phyloP scores from a whole-genome alignment of 2,113 vertebrate species.

The Corvus hawaiiensis region DNA sequence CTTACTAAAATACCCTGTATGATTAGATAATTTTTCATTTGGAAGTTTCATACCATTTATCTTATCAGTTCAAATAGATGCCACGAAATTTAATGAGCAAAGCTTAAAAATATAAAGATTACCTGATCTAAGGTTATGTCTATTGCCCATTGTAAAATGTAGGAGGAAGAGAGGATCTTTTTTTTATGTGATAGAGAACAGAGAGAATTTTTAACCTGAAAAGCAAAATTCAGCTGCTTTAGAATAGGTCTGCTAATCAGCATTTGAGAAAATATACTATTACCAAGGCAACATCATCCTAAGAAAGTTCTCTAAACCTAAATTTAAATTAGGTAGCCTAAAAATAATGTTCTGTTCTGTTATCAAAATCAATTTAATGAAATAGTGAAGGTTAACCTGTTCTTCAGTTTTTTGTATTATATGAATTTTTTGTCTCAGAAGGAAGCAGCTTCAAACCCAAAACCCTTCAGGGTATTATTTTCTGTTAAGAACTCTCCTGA shows the following conservation, averaged over 20 bases:
- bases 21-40: neutral
- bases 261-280: neutral
- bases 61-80: slow-evolving; percentile 31
- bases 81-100: slow-evolving; percentile 18
- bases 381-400: neutral
- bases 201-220: slow-evolving; percentile 9
- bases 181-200: neutral
- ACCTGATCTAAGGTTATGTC: neutral
- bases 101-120: neutral
- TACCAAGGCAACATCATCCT: neutral
- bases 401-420: neutral
- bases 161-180: neutral
- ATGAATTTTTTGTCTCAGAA: neutral
- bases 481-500: neutral
- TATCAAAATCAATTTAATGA: neutral
- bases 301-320: neutral
- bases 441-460: neutral
- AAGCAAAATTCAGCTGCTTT: neutral
- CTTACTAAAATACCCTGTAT: neutral
- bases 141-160: neutral
- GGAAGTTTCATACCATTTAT: neutral
- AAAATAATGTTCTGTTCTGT: neutral
- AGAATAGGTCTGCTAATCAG: neutral
- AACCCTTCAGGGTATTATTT: neutral
- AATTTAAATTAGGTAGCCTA: neutral